A percentile compares a stretch with the other conserved stretches of the same genome.
Conservation (phyloP, 2,797 vertebrate genomes). For the Anomalospiza imberbis region DNA sequence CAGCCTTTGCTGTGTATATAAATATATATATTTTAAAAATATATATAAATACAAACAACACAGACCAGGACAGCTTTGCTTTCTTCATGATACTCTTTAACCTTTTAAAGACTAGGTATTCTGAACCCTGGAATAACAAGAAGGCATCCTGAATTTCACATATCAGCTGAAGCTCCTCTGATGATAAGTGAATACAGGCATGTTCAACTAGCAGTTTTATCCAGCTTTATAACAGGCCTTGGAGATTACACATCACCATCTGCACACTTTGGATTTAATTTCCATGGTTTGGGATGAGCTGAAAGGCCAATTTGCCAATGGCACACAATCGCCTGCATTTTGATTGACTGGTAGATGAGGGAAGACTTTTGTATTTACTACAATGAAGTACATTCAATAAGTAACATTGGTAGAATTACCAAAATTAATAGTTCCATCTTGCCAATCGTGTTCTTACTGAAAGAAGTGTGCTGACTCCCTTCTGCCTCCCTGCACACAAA, state of each 20-base stretch:
- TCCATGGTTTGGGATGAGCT: neutral
- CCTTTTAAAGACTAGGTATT: neutral
- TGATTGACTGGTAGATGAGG: neutral
- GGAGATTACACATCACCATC: neutral
- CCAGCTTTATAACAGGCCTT: neutral
- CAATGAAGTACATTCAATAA: neutral
- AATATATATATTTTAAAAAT: too few species aligned
- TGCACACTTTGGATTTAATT: slow-evolving; percentile 8
- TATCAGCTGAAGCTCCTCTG: neutral
- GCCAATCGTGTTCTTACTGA: neutral
- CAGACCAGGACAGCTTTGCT: too few species aligned
- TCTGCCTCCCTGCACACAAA: neutral
- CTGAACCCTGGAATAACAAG: neutral
- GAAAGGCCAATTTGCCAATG: neutral
- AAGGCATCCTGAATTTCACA: neutral
- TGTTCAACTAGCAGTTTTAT: neutral
- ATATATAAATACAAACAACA: too few species aligned
- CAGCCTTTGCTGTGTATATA: too few species aligned
- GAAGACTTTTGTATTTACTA: neutral
- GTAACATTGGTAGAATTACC: neutral
- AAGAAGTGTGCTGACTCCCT: neutral
- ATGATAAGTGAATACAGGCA: neutral
- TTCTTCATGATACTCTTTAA: too few species aligned
- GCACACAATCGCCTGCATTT: neutral
- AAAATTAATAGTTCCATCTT: neutral